Evolutionary conservation across 1,140 invertebrate species (phyloP).

Genomic region (Caenorhabditis latens): DNA sequence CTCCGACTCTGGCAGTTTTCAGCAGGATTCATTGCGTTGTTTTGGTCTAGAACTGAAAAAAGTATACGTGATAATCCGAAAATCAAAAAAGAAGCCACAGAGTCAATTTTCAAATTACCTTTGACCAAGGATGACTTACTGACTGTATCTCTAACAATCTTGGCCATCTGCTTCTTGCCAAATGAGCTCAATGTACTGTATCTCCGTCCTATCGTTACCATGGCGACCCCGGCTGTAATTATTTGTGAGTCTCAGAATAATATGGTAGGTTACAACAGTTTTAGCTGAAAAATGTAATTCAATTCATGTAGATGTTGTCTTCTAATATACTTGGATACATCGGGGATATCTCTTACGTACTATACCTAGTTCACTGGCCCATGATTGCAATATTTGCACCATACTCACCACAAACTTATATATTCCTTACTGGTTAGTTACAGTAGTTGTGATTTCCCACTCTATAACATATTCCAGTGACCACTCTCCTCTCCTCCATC

Average conservation of each 20-base stretch:
- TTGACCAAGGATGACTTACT: background rate
- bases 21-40: conserved; percentile 30
- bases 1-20: conserved; percentile 47
- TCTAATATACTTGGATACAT: background rate
- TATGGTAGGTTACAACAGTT: background rate
- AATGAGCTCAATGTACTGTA: background rate
- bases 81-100: background rate
- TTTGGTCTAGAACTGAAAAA: background rate
- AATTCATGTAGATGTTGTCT: background rate
- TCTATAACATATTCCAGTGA: too few species aligned
- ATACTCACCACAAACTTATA: too few species aligned
- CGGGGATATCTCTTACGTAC: conserved; percentile 38
- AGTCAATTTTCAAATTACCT: background rate
- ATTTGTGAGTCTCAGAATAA: background rate
- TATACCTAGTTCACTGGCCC: conserved; percentile 11
- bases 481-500: too few species aligned
- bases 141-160: background rate
- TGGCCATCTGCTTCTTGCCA: background rate
- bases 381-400: background rate
- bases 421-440: too few species aligned
- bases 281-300: background rate
- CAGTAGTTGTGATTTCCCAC: too few species aligned
- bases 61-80: background rate
- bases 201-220: background rate
- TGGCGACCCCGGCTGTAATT: background rate